A percentile compares a stretch with the other conserved stretches of the same genome.
These are phyloP conservation scores for Ormyrus labotus DNA, from an alignment of 2,888 invertebrate genomes.

Conservation along the genomic window DNA sequence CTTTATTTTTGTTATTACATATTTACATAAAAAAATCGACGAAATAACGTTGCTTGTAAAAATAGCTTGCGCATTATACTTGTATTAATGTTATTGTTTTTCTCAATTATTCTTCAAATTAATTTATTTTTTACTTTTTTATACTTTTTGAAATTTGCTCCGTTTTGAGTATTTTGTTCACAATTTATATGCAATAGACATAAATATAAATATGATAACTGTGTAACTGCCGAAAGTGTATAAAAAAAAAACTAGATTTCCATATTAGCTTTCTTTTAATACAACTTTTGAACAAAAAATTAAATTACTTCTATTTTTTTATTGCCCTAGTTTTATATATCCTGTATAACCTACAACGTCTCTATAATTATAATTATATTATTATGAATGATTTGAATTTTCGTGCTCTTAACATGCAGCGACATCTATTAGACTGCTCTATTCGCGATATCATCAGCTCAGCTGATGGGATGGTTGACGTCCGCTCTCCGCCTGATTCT, in stretches of 20 bases:
- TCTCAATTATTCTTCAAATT: neutral
- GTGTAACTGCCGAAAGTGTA: conserved; percentile 40
- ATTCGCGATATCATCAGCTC: neutral
- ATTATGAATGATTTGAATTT: neutral
- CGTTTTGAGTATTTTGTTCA: conserved; percentile 25
- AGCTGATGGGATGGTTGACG: no score
- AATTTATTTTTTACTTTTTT: conserved; percentile 3
- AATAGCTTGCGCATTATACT: neutral
- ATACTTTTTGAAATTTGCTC: conserved; percentile 1
- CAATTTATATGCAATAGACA: conserved; percentile 16
- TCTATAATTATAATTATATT: neutral
- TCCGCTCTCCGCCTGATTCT: no score
- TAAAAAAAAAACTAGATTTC: conserved; percentile 40
- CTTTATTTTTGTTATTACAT: conserved; percentile 43
- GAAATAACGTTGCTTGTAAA: conserved; percentile 1
- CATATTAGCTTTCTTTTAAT: conserved; percentile 2
- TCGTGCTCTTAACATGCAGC: neutral
- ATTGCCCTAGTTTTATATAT: neutral
- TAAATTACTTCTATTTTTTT: neutral
- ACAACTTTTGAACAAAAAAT: conserved; percentile 6
- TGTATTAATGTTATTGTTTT: neutral
- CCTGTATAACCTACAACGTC: no score
- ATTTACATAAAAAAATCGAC: conserved; percentile 27
- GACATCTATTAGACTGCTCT: neutral
- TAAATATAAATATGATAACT: conserved; percentile 24